A percentile compares a stretch with the other conserved stretches of the same genome.
Evolutionary conservation across 1,140 invertebrate genomes (phyloP).

Genomic region (Trigoniulus corallinus): DNA sequence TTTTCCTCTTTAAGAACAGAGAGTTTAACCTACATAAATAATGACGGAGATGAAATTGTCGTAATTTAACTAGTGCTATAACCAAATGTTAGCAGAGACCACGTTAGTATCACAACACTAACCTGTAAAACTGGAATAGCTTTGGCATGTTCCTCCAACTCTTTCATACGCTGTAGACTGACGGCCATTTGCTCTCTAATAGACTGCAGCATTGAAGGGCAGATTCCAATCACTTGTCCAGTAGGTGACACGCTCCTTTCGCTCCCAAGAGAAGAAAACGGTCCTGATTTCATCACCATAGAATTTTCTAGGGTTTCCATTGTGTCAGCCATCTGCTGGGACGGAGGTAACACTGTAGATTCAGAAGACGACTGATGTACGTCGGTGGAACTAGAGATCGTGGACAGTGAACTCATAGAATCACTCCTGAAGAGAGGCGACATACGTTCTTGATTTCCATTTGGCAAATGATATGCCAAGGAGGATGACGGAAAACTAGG

Average conservation of each 20-base stretch:
- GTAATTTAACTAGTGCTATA: neutral
- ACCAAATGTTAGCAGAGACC: neutral
- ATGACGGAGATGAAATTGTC: constrained; percentile 7
- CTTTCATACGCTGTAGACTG: constrained; percentile 54
- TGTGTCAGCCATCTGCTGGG: constrained; percentile 13
- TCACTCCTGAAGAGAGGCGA: constrained; percentile 10
- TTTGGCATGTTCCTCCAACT: constrained; percentile 70
- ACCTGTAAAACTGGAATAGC: constrained; percentile 64
- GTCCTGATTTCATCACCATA: constrained; percentile 1
- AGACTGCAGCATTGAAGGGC: constrained; percentile 26
- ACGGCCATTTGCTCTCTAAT: constrained; percentile 57
- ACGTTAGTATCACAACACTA: neutral
- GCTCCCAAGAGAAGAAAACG: constrained; percentile 4
- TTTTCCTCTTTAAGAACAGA: constrained; percentile 56
- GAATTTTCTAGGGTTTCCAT: constrained; percentile 11
- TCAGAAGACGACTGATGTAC: too few relatives aligned
- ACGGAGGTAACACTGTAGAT: constrained; percentile 5
- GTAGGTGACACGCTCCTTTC: constrained; percentile 5
- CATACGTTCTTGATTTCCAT: too few relatives aligned
- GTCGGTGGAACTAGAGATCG: constrained; percentile 10
- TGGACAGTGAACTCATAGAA: constrained; percentile 13
- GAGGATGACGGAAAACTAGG: too few relatives aligned
- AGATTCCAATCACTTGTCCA: constrained; percentile 7
- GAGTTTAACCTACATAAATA: constrained; percentile 39
- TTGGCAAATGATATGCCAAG: too few relatives aligned